Percentiles rank a stretch among this genome's conserved stretches.
Conservation (phyloP, 2,113 vertebrate genomes). For the Athene noctua region DNA sequence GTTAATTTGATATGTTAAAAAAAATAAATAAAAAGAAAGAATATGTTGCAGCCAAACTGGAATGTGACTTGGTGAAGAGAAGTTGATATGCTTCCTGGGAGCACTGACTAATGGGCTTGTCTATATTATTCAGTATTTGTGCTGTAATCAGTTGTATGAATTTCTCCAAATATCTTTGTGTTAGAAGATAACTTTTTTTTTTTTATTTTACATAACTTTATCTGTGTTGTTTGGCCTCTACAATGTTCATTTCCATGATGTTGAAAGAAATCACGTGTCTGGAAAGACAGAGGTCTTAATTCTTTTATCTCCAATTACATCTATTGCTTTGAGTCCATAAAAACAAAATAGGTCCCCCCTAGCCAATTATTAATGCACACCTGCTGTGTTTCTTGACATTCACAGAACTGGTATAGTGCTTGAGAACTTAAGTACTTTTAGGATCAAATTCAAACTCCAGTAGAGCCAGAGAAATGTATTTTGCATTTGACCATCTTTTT, state of each 20-base stretch:
- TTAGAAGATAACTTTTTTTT: not conserved
- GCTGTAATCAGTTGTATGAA: not conserved
- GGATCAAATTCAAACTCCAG: not conserved
- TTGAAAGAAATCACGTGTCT: not conserved
- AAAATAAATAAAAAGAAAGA: no score
- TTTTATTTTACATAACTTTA: not conserved
- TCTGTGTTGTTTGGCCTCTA: not conserved
- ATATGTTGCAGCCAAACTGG: not conserved
- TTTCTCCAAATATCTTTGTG: not conserved
- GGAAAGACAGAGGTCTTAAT: not conserved
- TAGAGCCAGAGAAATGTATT: not conserved
- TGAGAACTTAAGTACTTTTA: not conserved
- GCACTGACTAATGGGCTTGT: not conserved
- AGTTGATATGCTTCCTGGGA: not conserved
- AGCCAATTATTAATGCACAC: not conserved
- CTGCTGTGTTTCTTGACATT: not conserved
- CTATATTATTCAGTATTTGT: not conserved
- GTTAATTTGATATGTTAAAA: not conserved
- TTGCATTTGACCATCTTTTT: not conserved
- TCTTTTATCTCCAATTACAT: not conserved
- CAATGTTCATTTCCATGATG: not conserved
- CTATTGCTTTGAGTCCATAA: not conserved
- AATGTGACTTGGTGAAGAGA: not conserved
- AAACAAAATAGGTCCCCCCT: not conserved
- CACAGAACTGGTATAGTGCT: not conserved